Evolutionary conservation across 2,797 vertebrate species (phyloP).

Genomic region (Spondyliosoma cantharus): DNA sequence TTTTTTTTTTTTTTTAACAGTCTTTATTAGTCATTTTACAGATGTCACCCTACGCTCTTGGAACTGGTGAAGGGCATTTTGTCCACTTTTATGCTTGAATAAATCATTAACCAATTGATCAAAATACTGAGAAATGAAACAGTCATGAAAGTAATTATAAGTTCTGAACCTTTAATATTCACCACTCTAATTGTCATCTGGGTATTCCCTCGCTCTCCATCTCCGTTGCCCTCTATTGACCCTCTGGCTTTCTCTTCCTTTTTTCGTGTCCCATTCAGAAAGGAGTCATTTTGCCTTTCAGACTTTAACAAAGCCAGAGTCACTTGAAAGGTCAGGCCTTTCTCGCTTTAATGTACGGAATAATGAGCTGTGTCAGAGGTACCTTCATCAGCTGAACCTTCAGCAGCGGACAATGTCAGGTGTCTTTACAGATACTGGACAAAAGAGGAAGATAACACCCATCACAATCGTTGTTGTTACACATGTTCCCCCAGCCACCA

Average conservation of each 20-base stretch:
- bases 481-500: neutral
- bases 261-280: conserved; percentile 27
- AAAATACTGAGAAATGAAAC: neutral
- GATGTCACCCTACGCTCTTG: neutral
- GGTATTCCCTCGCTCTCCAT: conserved; percentile 23
- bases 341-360: conserved; percentile 36
- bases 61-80: neutral
- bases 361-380: conserved; percentile 54
- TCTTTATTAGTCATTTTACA: neutral
- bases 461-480: conserved; percentile 17
- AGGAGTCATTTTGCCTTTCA: conserved; percentile 35
- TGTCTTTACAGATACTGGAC: conserved; percentile 24
- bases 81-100: neutral
- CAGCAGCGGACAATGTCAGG: neutral
- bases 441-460: conserved; percentile 38
- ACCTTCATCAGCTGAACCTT: conserved; percentile 32
- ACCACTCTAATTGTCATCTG: neutral
- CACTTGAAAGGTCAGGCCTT: conserved; percentile 49
- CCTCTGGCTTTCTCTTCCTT: conserved; percentile 4
- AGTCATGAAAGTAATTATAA: conserved; percentile 21
- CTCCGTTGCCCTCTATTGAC: conserved; percentile 12
- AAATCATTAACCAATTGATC: neutral
- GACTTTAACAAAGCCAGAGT: conserved; percentile 52
- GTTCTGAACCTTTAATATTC: conserved; percentile 1
- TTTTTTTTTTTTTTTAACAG: neutral